Evolutionary conservation across 2,797 vertebrate species (phyloP).

Genomic region (Sphenopsis melanotis): DNA sequence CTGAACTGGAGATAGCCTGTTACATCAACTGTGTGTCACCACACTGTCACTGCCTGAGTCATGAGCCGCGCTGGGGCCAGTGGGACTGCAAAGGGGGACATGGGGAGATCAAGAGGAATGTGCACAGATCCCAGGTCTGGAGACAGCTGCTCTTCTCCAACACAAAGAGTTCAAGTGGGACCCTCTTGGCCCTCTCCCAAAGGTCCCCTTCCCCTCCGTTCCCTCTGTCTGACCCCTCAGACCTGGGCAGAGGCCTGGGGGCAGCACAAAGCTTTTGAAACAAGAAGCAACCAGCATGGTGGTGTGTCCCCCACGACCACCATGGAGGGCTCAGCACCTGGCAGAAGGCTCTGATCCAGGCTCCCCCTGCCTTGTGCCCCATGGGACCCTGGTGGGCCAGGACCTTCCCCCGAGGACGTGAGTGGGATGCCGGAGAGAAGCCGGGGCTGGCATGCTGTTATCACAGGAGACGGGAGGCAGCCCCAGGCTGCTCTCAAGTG

Average conservation of each 20-base stretch:
- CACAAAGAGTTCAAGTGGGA: background rate
- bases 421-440: background rate
- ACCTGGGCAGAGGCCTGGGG: background rate
- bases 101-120: background rate
- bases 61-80: background rate
- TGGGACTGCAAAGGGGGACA: background rate
- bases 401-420: background rate
- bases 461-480: slow-evolving; percentile 33
- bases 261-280: background rate
- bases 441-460: background rate
- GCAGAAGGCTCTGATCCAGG: background rate
- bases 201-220: background rate
- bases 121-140: background rate
- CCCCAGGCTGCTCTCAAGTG: slow-evolving; percentile 44
- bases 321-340: background rate
- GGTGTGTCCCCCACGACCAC: no score
- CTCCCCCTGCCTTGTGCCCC: background rate
- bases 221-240: background rate
- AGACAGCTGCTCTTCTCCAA: background rate
- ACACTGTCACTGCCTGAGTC: slow-evolving; percentile 35
- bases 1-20: background rate
- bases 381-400: background rate
- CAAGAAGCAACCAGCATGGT: background rate
- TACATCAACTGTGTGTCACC: background rate
- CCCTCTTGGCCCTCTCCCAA: background rate